Conservation (phyloP, 2,888 invertebrate genomes). For the Watsonalla cultraria region DNA sequence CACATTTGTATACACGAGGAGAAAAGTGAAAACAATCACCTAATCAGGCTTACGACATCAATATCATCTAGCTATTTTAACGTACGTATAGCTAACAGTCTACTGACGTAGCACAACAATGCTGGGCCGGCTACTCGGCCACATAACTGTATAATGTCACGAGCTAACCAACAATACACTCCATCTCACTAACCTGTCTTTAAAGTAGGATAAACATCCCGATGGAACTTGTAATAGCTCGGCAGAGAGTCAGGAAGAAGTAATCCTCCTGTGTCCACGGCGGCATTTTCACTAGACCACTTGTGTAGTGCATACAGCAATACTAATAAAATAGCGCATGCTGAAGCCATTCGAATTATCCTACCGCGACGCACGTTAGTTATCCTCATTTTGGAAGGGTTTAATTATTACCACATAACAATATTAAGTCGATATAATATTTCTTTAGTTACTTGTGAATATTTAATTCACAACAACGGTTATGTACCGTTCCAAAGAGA, state of each 20-base stretch:
- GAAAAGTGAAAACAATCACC: slow-evolving; percentile 1
- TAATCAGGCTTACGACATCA: slow-evolving; percentile 14
- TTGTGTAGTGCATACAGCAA: slow-evolving; percentile 81
- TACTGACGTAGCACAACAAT: slow-evolving; percentile 31
- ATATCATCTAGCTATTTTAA: slow-evolving; percentile 12
- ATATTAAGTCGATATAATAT: slow-evolving; percentile 12
- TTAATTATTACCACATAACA: slow-evolving; percentile 31
- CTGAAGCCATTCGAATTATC: slow-evolving; percentile 74
- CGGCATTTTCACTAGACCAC: slow-evolving; percentile 74
- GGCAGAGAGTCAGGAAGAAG: slow-evolving; percentile 31
- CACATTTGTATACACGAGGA: not conserved
- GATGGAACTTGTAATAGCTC: slow-evolving; percentile 53
- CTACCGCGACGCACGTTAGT: slow-evolving; percentile 80
- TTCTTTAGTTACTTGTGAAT: not conserved
- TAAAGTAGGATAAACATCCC: slow-evolving; percentile 56
- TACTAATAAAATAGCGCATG: slow-evolving; percentile 75
- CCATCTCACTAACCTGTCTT: slow-evolving; percentile 49
- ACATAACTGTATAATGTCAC: slow-evolving; percentile 31
- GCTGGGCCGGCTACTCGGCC: slow-evolving; percentile 34
- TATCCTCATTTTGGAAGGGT: slow-evolving; percentile 72
- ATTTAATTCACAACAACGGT: not conserved
- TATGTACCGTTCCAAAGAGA: slow-evolving; percentile 10
- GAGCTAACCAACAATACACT: slow-evolving; percentile 4
- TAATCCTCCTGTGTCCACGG: slow-evolving; percentile 24
- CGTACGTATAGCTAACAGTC: slow-evolving; percentile 20